Percentiles rank a stretch among this genome's conserved stretches.
phyloP scores from a whole-genome alignment of 2,888 invertebrate species.

The Sesamia inferens region DNA sequence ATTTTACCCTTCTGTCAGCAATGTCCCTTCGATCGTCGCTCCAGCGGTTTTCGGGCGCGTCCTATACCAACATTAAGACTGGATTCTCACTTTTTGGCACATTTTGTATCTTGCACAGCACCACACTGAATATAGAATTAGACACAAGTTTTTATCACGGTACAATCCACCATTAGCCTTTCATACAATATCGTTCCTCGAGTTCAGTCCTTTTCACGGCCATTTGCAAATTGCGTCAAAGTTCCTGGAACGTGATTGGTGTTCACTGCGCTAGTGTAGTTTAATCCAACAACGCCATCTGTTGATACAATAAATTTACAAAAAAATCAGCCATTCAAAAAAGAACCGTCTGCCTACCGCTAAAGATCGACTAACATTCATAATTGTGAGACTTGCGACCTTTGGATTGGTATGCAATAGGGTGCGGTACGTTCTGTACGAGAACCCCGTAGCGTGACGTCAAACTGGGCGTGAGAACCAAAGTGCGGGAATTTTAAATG shows the following conservation, averaged over 20 bases:
- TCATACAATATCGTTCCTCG: slow-evolving; percentile 88
- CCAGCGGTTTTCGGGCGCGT: slow-evolving; percentile 85
- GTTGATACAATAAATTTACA: slow-evolving; percentile 66
- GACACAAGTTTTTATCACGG: slow-evolving; percentile 85
- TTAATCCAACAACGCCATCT: slow-evolving; percentile 76
- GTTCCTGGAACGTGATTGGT: slow-evolving; percentile 86
- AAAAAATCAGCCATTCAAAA: slow-evolving; percentile 66
- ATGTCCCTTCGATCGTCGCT: slow-evolving; percentile 85
- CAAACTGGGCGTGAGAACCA: slow-evolving; percentile 89
- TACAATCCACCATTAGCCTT: slow-evolving; percentile 87
- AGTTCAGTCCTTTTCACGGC: slow-evolving; percentile 89
- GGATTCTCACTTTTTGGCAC: slow-evolving; percentile 89
- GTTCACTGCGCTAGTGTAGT: slow-evolving; percentile 83
- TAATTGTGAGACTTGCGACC: slow-evolving; percentile 63
- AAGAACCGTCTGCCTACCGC: slow-evolving; percentile 9
- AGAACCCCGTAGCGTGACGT: slow-evolving; percentile 89
- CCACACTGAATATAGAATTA: slow-evolving; percentile 84
- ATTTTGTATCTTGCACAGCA: slow-evolving; percentile 86
- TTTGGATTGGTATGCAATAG: slow-evolving; percentile 74
- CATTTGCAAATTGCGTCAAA: slow-evolving; percentile 91
- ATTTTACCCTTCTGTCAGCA: slow-evolving; percentile 89
- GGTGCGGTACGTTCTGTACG: slow-evolving; percentile 87
- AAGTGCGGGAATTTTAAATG: slow-evolving; percentile 77
- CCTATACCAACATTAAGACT: slow-evolving; percentile 88
- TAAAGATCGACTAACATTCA: slow-evolving; percentile 58